phyloP scores from a whole-genome alignment of 2,113 vertebrate genomes.

The Vulpes ferrilata region DNA sequence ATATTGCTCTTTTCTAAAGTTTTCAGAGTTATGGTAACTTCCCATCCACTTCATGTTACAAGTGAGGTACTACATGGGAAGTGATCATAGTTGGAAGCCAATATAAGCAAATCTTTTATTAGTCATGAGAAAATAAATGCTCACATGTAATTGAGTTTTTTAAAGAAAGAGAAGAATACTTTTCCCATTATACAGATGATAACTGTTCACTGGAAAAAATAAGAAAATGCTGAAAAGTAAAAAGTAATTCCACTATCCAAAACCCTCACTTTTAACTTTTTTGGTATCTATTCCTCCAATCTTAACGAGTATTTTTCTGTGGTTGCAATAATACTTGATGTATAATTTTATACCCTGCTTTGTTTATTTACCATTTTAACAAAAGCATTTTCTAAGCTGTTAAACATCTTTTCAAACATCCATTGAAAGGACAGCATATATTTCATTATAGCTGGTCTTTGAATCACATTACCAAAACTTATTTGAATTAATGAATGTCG shows the following conservation, averaged over 20 bases:
- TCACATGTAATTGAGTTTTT: neutral
- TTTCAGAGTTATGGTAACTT: neutral
- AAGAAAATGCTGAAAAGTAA: neutral
- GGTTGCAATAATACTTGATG: neutral
- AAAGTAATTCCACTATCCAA: neutral
- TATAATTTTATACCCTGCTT: neutral
- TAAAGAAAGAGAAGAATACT: neutral
- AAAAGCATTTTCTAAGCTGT: neutral
- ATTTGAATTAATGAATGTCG: neutral
- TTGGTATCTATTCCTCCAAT: neutral
- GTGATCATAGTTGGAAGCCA: neutral
- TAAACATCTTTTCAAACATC: neutral
- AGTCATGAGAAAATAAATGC: neutral
- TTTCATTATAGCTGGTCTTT: conserved; percentile 34
- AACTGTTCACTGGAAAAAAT: neutral
- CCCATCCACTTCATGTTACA: neutral
- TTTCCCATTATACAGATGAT: neutral
- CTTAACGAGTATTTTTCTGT: neutral
- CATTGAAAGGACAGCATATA: neutral
- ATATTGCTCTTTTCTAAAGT: neutral
- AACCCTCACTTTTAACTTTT: neutral
- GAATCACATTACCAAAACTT: neutral
- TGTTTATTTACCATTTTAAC: conserved; percentile 26
- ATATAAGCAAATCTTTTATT: neutral
- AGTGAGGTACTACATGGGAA: neutral